phyloP scores from a whole-genome alignment of 2,888 invertebrate genomes.

The Poecilus cupreus region DNA sequence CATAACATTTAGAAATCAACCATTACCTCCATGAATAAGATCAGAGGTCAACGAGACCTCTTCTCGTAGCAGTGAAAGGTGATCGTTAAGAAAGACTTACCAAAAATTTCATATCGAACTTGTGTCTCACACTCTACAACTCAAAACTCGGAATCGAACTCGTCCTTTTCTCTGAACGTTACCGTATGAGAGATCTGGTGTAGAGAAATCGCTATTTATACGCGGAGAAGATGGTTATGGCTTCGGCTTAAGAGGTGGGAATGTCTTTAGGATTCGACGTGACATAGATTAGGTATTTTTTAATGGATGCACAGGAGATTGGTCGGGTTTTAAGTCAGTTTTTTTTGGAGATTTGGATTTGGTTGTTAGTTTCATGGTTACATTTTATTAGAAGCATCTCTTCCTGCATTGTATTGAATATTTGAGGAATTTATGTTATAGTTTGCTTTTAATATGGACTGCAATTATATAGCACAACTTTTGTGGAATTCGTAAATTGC shows the following conservation, averaged over 20 bases:
- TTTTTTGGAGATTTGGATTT: no score
- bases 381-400: no score
- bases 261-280: background rate
- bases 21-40: background rate
- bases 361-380: no score
- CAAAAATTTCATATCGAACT: constrained; percentile 51
- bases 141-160: constrained; percentile 24
- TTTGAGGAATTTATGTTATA: no score
- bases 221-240: background rate
- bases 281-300: constrained; percentile 35
- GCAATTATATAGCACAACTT: no score
- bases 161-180: constrained; percentile 41
- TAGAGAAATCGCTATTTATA: constrained; percentile 58
- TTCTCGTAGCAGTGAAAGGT: constrained; percentile 30
- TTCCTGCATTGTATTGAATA: no score
- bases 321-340: no score
- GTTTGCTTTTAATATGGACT: no score
- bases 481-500: no score
- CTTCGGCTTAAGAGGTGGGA: background rate
- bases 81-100: constrained; percentile 53
- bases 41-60: constrained; percentile 39
- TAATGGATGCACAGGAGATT: no score
- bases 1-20: constrained; percentile 56
- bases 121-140: background rate
- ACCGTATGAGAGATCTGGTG: constrained; percentile 57